Evolutionary conservation across 2,113 vertebrate species (phyloP).

Genomic region (Pogonocichla stellata): DNA sequence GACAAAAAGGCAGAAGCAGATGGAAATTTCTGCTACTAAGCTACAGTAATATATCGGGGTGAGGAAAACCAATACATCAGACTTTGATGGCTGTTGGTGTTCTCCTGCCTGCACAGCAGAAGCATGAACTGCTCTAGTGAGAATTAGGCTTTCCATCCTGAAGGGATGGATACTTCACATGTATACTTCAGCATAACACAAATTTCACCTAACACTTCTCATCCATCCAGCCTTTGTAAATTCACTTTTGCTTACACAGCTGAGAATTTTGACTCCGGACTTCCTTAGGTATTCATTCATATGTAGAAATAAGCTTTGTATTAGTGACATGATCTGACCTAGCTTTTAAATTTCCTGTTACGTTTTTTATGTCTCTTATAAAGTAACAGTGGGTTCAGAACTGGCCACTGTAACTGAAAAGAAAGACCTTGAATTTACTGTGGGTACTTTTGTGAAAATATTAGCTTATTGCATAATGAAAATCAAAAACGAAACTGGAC

Average conservation of each 20-base stretch:
- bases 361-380: background rate
- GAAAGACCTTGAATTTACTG: background rate
- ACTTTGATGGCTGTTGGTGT: background rate
- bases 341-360: background rate
- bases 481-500: background rate
- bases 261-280: background rate
- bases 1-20: background rate
- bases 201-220: background rate
- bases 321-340: background rate
- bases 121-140: background rate
- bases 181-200: background rate
- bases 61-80: background rate
- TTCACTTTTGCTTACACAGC: background rate
- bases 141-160: background rate
- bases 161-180: background rate
- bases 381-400: background rate
- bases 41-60: background rate
- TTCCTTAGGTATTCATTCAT: background rate
- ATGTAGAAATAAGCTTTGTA: background rate
- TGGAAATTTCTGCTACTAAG: background rate
- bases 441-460: background rate
- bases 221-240: background rate
- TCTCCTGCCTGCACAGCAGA: background rate
- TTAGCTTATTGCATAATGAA: background rate
- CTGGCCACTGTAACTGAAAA: background rate